A percentile compares a stretch with the other conserved stretches of the same genome.
These are phyloP conservation scores for Schizaphis graminum DNA, from an alignment of 2,888 invertebrate genomes.

Conservation along the genomic window DNA sequence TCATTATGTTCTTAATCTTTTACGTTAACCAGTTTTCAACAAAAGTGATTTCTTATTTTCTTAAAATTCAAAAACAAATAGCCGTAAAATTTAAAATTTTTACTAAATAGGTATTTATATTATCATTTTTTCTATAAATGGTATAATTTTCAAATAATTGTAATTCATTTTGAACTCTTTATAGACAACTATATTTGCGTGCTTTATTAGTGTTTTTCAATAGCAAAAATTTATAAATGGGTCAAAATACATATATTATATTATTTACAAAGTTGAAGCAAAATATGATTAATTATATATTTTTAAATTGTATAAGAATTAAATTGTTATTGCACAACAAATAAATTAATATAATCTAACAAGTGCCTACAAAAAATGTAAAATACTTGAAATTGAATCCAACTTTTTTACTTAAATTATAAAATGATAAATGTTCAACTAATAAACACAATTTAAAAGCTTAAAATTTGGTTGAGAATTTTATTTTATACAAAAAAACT, in stretches of 20 bases:
- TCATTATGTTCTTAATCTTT: too few species aligned
- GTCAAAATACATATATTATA: conserved; percentile 33
- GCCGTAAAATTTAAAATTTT: too few species aligned
- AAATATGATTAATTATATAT: not conserved
- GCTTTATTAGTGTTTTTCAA: too few species aligned
- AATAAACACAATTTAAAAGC: not conserved
- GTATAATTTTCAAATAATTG: too few species aligned
- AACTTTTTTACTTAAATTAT: not conserved
- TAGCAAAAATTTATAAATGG: too few species aligned
- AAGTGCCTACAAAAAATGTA: not conserved
- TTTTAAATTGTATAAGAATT: not conserved
- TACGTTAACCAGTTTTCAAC: too few species aligned
- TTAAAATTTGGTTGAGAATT: not conserved
- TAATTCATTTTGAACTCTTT: too few species aligned
- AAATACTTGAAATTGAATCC: not conserved
- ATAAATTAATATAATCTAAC: not conserved
- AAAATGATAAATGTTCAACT: not conserved
- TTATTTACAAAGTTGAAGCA: conserved; percentile 27
- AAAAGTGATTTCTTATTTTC: too few species aligned
- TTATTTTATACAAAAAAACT: not conserved
- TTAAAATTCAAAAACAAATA: too few species aligned
- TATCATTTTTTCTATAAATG: too few species aligned
- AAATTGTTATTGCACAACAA: not conserved
- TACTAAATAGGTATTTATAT: too few species aligned
- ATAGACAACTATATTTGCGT: too few species aligned